Base-by-base conservation (phyloP, 2,113 vertebrate species). In the Plectropomus leopardus region DNA sequence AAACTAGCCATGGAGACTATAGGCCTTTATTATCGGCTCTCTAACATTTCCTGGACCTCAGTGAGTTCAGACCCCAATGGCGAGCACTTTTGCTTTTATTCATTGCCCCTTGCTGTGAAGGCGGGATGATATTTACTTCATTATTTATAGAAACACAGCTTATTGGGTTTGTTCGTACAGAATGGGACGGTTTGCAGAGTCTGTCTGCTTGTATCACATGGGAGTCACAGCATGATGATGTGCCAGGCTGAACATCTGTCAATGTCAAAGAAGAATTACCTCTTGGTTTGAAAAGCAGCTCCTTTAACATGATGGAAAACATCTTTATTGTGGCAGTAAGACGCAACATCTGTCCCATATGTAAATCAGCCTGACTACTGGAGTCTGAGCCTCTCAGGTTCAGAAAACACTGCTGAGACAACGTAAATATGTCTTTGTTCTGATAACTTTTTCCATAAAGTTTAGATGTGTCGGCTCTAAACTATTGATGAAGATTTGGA, bases 241-340 rank as follows among this genome's bases (percentile, higher is more conserved):
- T 44, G 54, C 57, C 75, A 9, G 4, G 67, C 74, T 58, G 32
- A 86, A 80, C 89, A 93, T 91, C 88, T 91, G 87, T 77, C 88
- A 16, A 70, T 76, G 88, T 91, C 78, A 58, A 51, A 50, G 73
- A 82, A 83, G 74, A 86, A 83, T 80, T 54, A 59, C 70, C 59
- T 63, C 70, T 83, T 34, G 45, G 64, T 61, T 40, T 73, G 77
- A 82, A 82, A 69, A 66, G 83, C 76, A 59, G 47, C 81, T 79
- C 69, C 68, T 83, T 89, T 79, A 83, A 85, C 72, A 70, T 87
- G 85, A 88, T 79, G 53, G 78, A 89, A 76, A 76, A 75, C 48
- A 19, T 59, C 78, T 84, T 85, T 73, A 75, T 64, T 75, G 50
- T 70, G 71, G 68, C 64, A 73, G 32, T 58, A 61, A 67, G 74